A percentile compares a stretch with the other conserved stretches of the same genome.
Evolutionary conservation across 2,797 vertebrate species (phyloP).

Genomic region (Sphenodon punctatus): DNA sequence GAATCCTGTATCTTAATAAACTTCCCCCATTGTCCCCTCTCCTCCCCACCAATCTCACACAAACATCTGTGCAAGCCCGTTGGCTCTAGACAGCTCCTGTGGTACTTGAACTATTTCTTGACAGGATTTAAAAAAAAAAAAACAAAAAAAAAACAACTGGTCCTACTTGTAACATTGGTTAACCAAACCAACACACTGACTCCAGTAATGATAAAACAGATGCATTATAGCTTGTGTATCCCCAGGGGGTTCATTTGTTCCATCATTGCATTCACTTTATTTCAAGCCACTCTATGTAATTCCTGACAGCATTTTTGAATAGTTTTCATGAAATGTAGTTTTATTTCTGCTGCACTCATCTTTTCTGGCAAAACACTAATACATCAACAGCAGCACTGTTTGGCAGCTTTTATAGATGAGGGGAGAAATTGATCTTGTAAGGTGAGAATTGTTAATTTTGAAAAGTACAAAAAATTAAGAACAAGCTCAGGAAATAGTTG

Average conservation of each 20-base stretch:
- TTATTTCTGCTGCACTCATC: not conserved
- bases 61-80: constrained; percentile 60
- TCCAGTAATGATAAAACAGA: constrained; percentile 57
- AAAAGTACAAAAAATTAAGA: not conserved
- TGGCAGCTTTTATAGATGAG: rapidly evolving
- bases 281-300: not conserved
- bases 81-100: constrained; percentile 66
- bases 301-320: constrained; percentile 14
- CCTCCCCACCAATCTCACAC: not conserved
- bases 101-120: constrained; percentile 61
- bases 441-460: not conserved
- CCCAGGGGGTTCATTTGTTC: constrained; percentile 37
- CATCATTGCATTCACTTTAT: constrained; percentile 25
- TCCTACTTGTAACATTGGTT: constrained; percentile 46
- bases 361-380: not conserved
- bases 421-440: not conserved
- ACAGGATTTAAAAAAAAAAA: too few species aligned
- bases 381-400: not conserved
- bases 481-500: not conserved
- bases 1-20: not conserved
- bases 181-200: constrained; percentile 59
- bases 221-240: not conserved
- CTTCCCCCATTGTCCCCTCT: too few species aligned
- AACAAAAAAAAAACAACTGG: too few species aligned
- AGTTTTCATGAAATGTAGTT: not conserved